Evolutionary conservation across 2,113 vertebrate genomes (phyloP), one percentile per base, ranked within the genome.

Genomic region (Pterocles orientalis): DNA sequence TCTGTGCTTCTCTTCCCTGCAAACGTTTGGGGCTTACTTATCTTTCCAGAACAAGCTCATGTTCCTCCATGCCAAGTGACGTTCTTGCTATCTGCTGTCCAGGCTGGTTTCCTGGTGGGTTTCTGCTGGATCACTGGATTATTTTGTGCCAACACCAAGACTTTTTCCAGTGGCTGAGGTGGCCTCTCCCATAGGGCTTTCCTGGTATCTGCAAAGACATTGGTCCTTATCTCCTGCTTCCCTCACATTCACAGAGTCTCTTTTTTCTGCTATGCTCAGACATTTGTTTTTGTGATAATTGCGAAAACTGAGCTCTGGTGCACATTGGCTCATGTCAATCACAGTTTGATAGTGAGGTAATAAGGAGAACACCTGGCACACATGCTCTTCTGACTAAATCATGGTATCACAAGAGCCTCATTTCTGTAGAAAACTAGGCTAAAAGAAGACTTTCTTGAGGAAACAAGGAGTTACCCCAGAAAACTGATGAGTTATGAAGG

Each of bases 21-120:
- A 50, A 57, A 50, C 0, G 0, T 84, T 36, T 78, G 51, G 26
- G 28, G 7, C 8, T 47, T 53, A 17, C 5, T 16, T 53, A 56
- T 34, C 29, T 61, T 82, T 51, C 60, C 69, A 39, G 43, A 94
- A 48, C 1, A 7, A 53, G 21, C 25, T 69, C 21, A 18, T 0
- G 0, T 34, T 89, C 50, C 51, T 82, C 53, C 61, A 82, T 26
- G 26, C 9, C 20, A 70, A 86, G 57, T 10, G 57, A 82, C 11
- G 5, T 53, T 14, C 54, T 60, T 66, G 1, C 71, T 73, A 47
- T 21, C 57, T 64, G 33, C 56, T 43, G 25, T 26, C 45, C 41
- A 41, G 19, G 11, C 28, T 76, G 33, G 10, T 78, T 82, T 84
- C 31, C 45, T 50, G 36, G 1, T 12, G 25, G 5, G 19, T 3